Evolutionary conservation across 2,888 invertebrate genomes (phyloP).

Genomic region (Cataglyphis altisquamis): DNA sequence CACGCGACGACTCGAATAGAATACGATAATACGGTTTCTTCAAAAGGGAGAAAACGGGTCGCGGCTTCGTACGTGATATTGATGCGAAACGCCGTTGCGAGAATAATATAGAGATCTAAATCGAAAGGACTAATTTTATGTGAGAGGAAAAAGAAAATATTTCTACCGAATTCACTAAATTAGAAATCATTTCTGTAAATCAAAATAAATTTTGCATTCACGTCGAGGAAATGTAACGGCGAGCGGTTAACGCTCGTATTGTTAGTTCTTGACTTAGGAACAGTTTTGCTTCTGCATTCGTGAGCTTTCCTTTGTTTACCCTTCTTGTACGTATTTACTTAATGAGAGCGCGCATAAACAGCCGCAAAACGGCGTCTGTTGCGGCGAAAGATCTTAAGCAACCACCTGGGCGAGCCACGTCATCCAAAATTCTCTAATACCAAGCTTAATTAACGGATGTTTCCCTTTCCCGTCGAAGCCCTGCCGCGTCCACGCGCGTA

Average conservation of each 20-base stretch:
- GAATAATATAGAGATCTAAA: background rate
- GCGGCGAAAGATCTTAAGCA: background rate
- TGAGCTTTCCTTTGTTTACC: constrained; percentile 27
- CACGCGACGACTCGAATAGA: constrained; percentile 22
- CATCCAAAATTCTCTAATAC: constrained; percentile 54
- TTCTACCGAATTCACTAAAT: background rate
- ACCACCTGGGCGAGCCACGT: constrained; percentile 1
- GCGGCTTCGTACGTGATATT: constrained; percentile 14
- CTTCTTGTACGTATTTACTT: constrained; percentile 42
- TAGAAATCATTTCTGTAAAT: constrained; percentile 7
- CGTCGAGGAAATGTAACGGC: background rate
- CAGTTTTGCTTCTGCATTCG: constrained; percentile 2
- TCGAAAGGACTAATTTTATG: constrained; percentile 3
- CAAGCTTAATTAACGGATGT: constrained; percentile 59
- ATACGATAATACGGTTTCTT: constrained; percentile 39
- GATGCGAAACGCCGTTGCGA: background rate
- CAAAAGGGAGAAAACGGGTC: background rate
- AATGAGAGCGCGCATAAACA: constrained; percentile 44
- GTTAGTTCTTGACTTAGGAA: background rate
- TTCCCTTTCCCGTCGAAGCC: constrained; percentile 44
- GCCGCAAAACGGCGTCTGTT: constrained; percentile 11
- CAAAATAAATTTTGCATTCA: background rate
- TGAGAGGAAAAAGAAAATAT: background rate
- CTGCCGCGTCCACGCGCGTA: constrained; percentile 46
- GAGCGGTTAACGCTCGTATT: background rate